Conservation (phyloP, 1,140 invertebrate species). For the Tetraneura akinire region DNA sequence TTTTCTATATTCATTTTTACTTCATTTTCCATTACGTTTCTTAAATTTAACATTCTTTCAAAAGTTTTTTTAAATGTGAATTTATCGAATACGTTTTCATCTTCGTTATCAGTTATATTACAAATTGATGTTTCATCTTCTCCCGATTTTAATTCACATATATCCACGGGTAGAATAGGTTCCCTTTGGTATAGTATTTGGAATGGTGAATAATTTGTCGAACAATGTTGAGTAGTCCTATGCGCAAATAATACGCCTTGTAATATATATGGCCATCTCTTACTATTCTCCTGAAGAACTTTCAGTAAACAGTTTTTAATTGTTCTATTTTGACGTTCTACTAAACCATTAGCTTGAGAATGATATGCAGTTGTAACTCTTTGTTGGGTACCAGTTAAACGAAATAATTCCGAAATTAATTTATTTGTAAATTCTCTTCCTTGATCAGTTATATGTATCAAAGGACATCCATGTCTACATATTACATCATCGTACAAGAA, state of each 20-base stretch:
- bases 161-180: neutral
- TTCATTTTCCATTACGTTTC: neutral
- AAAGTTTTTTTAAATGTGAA: neutral
- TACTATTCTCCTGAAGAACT: neutral
- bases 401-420: neutral
- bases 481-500: neutral
- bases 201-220: neutral
- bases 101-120: neutral
- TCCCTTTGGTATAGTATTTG: neutral
- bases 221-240: neutral
- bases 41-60: neutral
- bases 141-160: neutral
- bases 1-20: neutral
- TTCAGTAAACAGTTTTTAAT: neutral
- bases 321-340: neutral
- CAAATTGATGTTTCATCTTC: neutral
- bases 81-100: neutral
- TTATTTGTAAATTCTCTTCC: slow-evolving; percentile 6
- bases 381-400: neutral
- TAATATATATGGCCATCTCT: neutral
- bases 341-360: neutral
- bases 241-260: neutral
- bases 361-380: neutral
- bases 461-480: neutral
- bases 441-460: neutral